Conservation (phyloP, 2,888 invertebrate genomes). For the Byasa hedistus region DNA sequence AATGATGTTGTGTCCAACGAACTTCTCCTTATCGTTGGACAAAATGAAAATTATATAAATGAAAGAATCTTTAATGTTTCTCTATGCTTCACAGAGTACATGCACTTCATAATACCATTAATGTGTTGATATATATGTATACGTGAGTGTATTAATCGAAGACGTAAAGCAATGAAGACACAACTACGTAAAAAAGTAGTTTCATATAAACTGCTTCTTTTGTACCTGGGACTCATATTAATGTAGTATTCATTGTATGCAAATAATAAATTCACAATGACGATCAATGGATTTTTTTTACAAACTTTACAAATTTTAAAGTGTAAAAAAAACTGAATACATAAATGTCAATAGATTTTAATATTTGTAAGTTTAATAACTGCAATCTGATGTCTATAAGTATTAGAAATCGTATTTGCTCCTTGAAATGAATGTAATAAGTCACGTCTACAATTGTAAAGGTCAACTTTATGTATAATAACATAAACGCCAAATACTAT, state of each 20-base stretch:
- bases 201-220: neutral
- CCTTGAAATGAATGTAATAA: constrained; percentile 7
- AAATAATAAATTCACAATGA: no score
- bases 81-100: neutral
- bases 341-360: neutral
- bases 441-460: constrained; percentile 50
- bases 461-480: constrained; percentile 37
- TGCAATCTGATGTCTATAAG: neutral
- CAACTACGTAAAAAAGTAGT: neutral
- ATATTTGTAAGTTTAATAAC: neutral
- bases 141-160: neutral
- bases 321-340: neutral
- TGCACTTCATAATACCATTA: no score
- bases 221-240: no score
- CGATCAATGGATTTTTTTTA: no score
- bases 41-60: no score
- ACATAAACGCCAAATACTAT: neutral
- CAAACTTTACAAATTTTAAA: neutral
- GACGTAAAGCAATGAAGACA: neutral
- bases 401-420: constrained; percentile 10
- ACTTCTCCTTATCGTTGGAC: no score
- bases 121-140: no score
- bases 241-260: no score
- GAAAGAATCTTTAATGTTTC: no score
- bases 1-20: no score